Conservation (phyloP, 53 echinoderm and acorn worm species). For the Patiria pectinifera region DNA sequence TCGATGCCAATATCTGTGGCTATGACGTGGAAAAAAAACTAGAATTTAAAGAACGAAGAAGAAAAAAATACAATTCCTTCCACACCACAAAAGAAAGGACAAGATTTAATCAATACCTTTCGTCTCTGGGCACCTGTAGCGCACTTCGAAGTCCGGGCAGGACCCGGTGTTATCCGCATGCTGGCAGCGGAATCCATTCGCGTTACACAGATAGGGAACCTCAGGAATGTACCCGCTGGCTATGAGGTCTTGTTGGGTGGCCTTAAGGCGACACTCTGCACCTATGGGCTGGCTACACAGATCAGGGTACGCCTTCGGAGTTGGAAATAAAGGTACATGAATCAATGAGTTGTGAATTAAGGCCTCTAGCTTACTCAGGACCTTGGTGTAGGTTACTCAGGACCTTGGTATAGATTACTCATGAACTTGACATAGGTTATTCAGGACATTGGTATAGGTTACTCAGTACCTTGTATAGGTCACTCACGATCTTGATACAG, state of each 20-base stretch:
- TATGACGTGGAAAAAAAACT: too few species aligned
- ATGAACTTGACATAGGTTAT: too few species aligned
- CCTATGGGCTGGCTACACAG: constrained; percentile 36
- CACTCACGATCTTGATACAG: too few species aligned
- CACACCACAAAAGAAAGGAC: too few species aligned
- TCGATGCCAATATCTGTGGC: neutral
- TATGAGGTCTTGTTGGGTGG: constrained; percentile 31
- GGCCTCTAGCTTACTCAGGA: too few species aligned
- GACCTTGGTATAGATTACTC: too few species aligned
- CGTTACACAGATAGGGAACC: constrained; percentile 51
- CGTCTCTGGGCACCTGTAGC: constrained; percentile 31
- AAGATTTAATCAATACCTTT: neutral
- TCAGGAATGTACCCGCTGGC: constrained; percentile 36
- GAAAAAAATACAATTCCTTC: too few species aligned
- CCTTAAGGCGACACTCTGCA: constrained; percentile 42
- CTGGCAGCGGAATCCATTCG: constrained; percentile 47
- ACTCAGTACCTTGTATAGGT: too few species aligned
- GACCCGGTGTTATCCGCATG: constrained; percentile 25
- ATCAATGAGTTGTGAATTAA: too few species aligned
- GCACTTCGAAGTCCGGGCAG: constrained; percentile 51
- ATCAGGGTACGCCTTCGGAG: constrained; percentile 24
- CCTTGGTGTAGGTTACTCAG: too few species aligned
- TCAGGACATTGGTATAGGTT: too few species aligned
- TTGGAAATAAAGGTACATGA: neutral
- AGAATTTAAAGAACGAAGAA: too few species aligned